Conservation (phyloP, 2,113 vertebrate genomes). For the Dendropsophus ebraccatus region DNA sequence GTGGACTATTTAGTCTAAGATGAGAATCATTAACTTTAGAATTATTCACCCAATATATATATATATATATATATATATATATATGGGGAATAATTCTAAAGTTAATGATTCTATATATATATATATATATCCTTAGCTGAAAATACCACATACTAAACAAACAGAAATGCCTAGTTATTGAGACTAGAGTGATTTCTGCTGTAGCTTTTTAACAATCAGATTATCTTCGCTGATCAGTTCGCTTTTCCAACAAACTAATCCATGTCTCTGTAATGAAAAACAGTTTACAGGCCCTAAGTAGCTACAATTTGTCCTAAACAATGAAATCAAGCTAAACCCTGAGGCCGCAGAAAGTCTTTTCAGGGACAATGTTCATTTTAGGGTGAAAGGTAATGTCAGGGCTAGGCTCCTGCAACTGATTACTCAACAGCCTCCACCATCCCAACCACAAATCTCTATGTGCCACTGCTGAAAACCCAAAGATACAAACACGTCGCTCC, state of each 20-base stretch:
- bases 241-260: not conserved
- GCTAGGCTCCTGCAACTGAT: slow-evolving; percentile 55
- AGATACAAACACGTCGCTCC: slow-evolving; percentile 47
- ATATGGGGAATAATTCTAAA: too few relatives aligned
- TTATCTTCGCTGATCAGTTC: slow-evolving; percentile 25
- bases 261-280: slow-evolving; percentile 29
- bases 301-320: slow-evolving; percentile 45
- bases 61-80: too few relatives aligned
- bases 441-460: slow-evolving; percentile 50
- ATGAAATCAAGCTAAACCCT: slow-evolving; percentile 40
- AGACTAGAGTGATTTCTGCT: slow-evolving; percentile 4
- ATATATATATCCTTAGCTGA: not conserved
- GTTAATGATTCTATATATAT: too few relatives aligned
- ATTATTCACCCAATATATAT: too few relatives aligned
- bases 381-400: slow-evolving; percentile 60
- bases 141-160: not conserved
- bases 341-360: slow-evolving; percentile 34
- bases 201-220: slow-evolving; percentile 18
- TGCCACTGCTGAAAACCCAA: slow-evolving; percentile 42
- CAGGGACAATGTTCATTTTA: slow-evolving; percentile 51
- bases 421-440: slow-evolving; percentile 26
- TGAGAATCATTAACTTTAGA: too few relatives aligned
- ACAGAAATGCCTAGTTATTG: not conserved
- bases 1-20: too few relatives aligned
- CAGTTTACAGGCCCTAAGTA: slow-evolving; percentile 37